phyloP scores from a whole-genome alignment of 2,797 vertebrate species.

The Micrastur ruficollis region DNA sequence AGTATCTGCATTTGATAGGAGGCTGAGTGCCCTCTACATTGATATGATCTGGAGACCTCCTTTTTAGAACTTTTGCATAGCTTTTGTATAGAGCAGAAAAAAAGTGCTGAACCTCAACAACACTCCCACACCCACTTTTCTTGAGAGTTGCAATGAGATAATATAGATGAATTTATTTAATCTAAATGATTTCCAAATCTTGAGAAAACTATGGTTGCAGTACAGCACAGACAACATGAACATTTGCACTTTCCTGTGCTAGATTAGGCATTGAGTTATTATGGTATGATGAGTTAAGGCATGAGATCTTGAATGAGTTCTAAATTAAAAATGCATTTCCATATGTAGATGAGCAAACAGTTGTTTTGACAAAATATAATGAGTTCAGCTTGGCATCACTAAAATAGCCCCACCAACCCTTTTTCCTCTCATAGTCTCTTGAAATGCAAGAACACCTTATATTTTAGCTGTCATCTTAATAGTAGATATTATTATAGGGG shows the following conservation, averaged over 20 bases:
- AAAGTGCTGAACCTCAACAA: neutral
- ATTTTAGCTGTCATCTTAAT: slow-evolving; percentile 33
- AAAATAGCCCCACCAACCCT: slow-evolving; percentile 26
- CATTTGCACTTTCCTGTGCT: neutral
- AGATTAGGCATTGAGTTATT: neutral
- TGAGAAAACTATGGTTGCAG: neutral
- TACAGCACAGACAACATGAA: neutral
- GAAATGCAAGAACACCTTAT: slow-evolving; percentile 44
- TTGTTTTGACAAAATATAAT: slow-evolving; percentile 30
- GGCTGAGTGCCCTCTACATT: neutral
- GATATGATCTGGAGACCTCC: neutral
- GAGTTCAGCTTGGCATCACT: neutral
- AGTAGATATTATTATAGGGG: slow-evolving; percentile 27
- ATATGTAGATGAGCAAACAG: neutral
- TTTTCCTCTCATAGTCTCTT: neutral
- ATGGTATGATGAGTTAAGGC: neutral
- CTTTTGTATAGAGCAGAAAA: neutral
- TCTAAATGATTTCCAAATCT: neutral
- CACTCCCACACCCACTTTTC: neutral
- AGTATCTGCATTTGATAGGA: neutral
- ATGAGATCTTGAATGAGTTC: neutral
- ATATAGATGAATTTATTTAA: neutral
- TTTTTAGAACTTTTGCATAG: neutral
- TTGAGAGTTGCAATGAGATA: neutral
- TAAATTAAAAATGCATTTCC: slow-evolving; percentile 19